Percentiles rank a stretch among this genome's conserved stretches.
These are phyloP conservation scores for Ramphastos sulfuratus DNA, from an alignment of 2,113 vertebrate genomes.

Conservation along the genomic window DNA sequence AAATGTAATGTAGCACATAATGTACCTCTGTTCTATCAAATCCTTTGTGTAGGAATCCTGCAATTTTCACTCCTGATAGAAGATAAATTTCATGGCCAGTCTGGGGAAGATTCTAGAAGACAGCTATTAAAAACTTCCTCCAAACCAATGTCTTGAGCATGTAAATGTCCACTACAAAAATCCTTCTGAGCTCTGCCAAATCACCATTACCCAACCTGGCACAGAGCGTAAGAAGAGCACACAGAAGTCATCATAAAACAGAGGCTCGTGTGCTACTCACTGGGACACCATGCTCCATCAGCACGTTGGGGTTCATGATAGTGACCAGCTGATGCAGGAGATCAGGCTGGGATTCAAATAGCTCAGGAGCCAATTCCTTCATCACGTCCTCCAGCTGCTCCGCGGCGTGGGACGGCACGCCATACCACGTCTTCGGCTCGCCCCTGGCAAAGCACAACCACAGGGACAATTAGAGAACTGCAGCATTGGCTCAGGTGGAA, in stretches of 20 bases:
- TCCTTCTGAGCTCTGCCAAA: background rate
- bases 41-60: background rate
- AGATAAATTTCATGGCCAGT: background rate
- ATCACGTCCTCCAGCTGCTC: conserved; percentile 96
- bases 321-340: conserved; percentile 97
- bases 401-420: conserved; percentile 93
- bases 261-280: conserved; percentile 73
- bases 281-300: conserved; percentile 97
- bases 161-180: background rate
- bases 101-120: background rate
- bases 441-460: conserved; percentile 80
- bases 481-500: too few relatives aligned
- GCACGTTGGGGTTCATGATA: conserved; percentile 97
- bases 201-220: background rate
- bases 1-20: background rate
- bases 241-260: background rate
- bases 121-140: background rate
- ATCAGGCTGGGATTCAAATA: conserved; percentile 97
- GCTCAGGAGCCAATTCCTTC: conserved; percentile 94
- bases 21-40: background rate
- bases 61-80: background rate
- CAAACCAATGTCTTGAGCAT: background rate
- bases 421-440: conserved; percentile 98
- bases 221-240: background rate
- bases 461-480: too few relatives aligned